Evolutionary conservation across 2,888 invertebrate species (phyloP), one percentile per base, ranked within the genome.

Genomic region (Rapana venosa): DNA sequence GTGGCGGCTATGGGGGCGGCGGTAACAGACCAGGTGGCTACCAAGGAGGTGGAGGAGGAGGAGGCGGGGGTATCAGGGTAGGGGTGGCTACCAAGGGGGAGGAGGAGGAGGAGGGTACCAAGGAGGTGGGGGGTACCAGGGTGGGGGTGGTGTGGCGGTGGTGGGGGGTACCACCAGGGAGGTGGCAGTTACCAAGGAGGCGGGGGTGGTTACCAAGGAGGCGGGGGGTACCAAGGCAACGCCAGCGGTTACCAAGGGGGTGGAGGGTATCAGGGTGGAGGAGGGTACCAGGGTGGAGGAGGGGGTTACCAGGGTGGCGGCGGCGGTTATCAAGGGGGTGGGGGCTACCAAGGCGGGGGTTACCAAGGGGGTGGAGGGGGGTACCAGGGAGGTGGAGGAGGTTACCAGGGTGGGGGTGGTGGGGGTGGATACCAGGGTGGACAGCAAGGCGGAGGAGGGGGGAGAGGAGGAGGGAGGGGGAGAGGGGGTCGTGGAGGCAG

Each of bases 31-130:
- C 94, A 70, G 92, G 94, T 61, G 91, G 86, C 66, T 32, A n/a
- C 22, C 56, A 79, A 13, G 93, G 94, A n/a, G 94, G 93, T 83
- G 93, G 92, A 90, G 93, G 93, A 93, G 94, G 92, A 89, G 93
- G 70, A 2, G 79, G 86, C 32, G 90, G 87, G 95, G 96, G 91
- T 88, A 91, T 35, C 90, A 91, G 83, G 96, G 96, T 90, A 96
- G 96, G 95, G 95, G 91, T n/a, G 92, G 92, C 32, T n/a, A 30
- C 26, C 36, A 81, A 17, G 93, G 94, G 35, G 94, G 93, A 77
- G 93, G 92, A 90, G 94, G 93, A 93, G 94, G 92, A 89, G 93
- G 74, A 58, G 91, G 91, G 35, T 84, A 92, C 89, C 91, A 92
- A 83, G 92, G 93, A 74, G 92, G 91, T 30, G 92, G 92, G 32